Conservation (phyloP, 1,140 invertebrate species). For the Drosophila fuyamai region DNA sequence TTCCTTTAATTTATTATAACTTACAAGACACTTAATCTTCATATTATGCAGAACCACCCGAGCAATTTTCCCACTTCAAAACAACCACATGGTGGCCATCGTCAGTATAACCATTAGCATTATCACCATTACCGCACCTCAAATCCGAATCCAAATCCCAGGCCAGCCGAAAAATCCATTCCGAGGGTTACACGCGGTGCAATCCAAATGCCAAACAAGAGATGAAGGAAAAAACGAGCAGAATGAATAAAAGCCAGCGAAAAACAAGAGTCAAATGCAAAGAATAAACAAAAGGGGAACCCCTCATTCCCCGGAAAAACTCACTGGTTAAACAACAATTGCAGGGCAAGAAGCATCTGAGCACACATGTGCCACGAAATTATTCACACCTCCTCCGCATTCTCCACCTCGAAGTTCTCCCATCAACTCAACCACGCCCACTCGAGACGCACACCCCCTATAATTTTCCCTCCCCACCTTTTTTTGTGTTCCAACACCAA, state of each 20-base stretch:
- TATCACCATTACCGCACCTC: conserved; percentile 28
- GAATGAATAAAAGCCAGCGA: conserved; percentile 30
- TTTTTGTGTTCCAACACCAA: not conserved
- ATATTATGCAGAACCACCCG: not conserved
- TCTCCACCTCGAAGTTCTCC: conserved; percentile 1
- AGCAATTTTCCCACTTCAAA: conserved; percentile 14
- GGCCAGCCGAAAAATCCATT: conserved; percentile 23
- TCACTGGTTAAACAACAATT: conserved; percentile 51
- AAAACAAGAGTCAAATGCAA: conserved; percentile 47
- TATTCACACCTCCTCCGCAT: conserved; percentile 61
- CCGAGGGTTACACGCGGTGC: conserved; percentile 27
- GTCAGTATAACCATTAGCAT: conserved; percentile 21
- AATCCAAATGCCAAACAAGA: conserved; percentile 51
- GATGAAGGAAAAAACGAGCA: conserved; percentile 39
- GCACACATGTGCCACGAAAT: conserved; percentile 70
- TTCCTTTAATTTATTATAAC: not conserved
- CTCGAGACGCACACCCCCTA: conserved; percentile 59
- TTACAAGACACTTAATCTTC: conserved; percentile 1
- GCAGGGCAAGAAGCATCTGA: conserved; percentile 38
- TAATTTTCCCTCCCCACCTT: conserved; percentile 13
- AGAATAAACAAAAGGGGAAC: conserved; percentile 46
- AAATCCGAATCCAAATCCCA: conserved; percentile 28
- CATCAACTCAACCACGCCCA: conserved; percentile 49
- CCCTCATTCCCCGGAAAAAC: conserved; percentile 1
- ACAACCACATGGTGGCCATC: conserved; percentile 12